phyloP scores from a whole-genome alignment of 2,797 vertebrate genomes.

The Acipenser ruthenus region DNA sequence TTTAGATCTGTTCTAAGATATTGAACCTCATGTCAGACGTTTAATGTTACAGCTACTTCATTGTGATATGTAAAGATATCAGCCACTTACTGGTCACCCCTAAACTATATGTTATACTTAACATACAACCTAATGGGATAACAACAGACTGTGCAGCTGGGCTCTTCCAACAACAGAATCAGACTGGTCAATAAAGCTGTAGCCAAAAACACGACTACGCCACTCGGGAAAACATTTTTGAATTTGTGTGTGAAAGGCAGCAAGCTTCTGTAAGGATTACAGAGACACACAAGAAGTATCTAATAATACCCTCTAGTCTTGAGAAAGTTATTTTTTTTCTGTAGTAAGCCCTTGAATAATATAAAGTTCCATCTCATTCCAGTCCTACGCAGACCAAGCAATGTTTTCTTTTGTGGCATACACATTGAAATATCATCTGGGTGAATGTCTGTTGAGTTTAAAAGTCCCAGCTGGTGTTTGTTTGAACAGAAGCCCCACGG shows the following conservation, averaged over 20 bases:
- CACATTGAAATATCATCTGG: not conserved
- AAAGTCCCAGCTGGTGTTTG: constrained; percentile 5
- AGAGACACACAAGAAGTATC: not conserved
- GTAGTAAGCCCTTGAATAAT: constrained; percentile 7
- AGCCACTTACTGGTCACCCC: no score
- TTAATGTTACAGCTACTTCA: not conserved
- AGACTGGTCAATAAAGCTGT: not conserved
- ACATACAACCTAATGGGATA: not conserved
- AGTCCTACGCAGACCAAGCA: not conserved
- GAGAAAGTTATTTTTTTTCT: constrained; percentile 15
- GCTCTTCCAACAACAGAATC: not conserved
- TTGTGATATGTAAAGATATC: not conserved
- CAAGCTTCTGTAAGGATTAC: not conserved
- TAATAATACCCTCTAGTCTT: constrained; percentile 17
- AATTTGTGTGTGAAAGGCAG: constrained; percentile 2
- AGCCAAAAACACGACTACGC: not conserved
- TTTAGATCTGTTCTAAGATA: no score
- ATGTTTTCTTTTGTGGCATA: not conserved
- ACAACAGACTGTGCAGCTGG: not conserved
- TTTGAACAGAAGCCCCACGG: not conserved
- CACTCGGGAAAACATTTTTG: not conserved
- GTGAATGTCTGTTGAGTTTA: constrained; percentile 1
- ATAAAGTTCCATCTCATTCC: constrained; percentile 9
- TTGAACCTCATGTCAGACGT: not conserved
- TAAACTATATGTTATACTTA: not conserved